A percentile compares a stretch with the other conserved stretches of the same genome.
Evolutionary conservation across 2,888 invertebrate genomes (phyloP).

Genomic region (Perizoma flavofasciatum): DNA sequence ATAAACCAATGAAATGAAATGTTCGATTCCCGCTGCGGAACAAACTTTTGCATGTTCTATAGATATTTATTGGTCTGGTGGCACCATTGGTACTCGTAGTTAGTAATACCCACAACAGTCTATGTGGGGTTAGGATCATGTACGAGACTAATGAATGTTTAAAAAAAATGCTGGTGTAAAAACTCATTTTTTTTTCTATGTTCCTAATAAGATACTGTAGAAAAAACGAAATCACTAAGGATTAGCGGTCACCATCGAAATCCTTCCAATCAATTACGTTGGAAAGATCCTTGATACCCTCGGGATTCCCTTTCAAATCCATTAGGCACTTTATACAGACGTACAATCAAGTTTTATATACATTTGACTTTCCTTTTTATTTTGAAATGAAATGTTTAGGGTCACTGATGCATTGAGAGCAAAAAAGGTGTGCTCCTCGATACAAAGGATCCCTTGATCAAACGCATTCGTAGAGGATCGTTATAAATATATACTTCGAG

Average conservation of each 20-base stretch:
- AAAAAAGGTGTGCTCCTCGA: neutral
- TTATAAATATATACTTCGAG: too few species aligned
- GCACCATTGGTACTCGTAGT: too few species aligned
- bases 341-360: conserved; percentile 57
- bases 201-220: conserved; percentile 5
- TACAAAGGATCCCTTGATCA: too few species aligned
- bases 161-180: too few species aligned
- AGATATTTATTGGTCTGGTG: too few species aligned
- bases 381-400: conserved; percentile 59
- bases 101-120: too few species aligned
- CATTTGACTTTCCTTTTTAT: conserved; percentile 60
- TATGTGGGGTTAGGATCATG: too few species aligned
- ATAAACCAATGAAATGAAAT: too few species aligned
- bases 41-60: too few species aligned
- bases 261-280: conserved; percentile 56
- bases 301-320: conserved; percentile 57
- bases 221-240: conserved; percentile 31
- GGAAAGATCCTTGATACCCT: conserved; percentile 52
- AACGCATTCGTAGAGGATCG: neutral
- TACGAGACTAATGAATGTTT: too few species aligned
- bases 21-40: too few species aligned
- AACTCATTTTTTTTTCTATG: too few species aligned
- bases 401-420: neutral
- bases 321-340: conserved; percentile 60
- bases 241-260: conserved; percentile 39